Conservation (phyloP, 1,140 invertebrate species). For the Orussus abietinus region DNA sequence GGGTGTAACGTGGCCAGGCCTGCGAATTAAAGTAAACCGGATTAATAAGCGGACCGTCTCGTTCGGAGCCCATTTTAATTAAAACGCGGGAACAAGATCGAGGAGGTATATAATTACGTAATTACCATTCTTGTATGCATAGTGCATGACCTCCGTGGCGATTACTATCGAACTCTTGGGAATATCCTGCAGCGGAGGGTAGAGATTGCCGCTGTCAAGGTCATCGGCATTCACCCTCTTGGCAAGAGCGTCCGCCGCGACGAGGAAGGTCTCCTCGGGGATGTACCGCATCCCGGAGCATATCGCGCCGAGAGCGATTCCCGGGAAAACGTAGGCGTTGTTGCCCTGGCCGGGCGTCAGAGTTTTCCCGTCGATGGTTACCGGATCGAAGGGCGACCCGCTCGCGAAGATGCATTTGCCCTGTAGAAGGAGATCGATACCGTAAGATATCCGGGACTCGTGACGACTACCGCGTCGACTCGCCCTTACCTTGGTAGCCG, state of each 20-base stretch:
- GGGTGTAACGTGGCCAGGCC: conserved; percentile 73
- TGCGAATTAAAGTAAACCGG: conserved; percentile 52
- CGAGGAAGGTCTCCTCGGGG: conserved; percentile 83
- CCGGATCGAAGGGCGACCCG: conserved; percentile 86
- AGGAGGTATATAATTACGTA: too few species aligned
- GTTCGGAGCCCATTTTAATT: too few species aligned
- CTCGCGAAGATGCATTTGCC: conserved; percentile 85
- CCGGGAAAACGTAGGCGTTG: conserved; percentile 96
- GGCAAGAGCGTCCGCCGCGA: conserved; percentile 80
- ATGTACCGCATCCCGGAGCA: conserved; percentile 79
- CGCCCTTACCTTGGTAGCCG: conserved; percentile 71
- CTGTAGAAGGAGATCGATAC: too few species aligned
- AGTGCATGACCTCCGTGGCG: conserved; percentile 77
- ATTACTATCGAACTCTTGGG: conserved; percentile 85
- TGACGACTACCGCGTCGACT: too few species aligned
- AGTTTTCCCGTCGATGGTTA: conserved; percentile 72
- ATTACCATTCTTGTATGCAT: conserved; percentile 82
- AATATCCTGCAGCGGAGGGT: conserved; percentile 88
- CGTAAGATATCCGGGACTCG: too few species aligned
- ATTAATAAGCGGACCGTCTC: too few species aligned
- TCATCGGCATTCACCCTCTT: conserved; percentile 80
- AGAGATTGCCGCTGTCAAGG: conserved; percentile 84
- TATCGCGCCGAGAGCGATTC: conserved; percentile 83
- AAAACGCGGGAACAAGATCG: too few species aligned
- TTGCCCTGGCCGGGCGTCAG: conserved; percentile 90